Percentiles rank a stretch among this genome's conserved stretches.
phyloP scores from a whole-genome alignment of 2,797 vertebrate species.

The Champsocephalus esox region DNA sequence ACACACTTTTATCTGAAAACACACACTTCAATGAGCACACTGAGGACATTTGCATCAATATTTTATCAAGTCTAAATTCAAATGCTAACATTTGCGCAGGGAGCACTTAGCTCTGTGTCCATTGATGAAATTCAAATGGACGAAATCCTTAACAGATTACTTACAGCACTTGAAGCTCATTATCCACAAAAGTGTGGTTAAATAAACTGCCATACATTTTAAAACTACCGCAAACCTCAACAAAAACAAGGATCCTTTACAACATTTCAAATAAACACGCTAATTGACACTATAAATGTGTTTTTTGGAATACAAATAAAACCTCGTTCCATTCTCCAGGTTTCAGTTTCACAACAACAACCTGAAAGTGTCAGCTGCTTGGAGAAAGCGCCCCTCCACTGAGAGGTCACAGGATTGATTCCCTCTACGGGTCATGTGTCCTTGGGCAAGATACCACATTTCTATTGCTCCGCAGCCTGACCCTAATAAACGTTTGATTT shows the following conservation, averaged over 20 bases:
- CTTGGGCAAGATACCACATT: conserved; percentile 54
- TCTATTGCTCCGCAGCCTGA: conserved; percentile 34
- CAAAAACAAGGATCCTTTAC: not conserved
- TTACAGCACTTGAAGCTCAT: not conserved
- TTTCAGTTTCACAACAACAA: not conserved
- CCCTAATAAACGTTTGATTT: conserved; percentile 68
- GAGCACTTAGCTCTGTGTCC: conserved; percentile 1
- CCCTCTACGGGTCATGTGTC: conserved; percentile 41
- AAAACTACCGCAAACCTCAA: not conserved
- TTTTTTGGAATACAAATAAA: not conserved
- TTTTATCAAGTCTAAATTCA: conserved; percentile 62
- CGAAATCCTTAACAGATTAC: conserved; percentile 1
- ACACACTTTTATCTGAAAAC: conserved; percentile 48
- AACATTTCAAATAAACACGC: not conserved
- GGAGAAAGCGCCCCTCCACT: conserved; percentile 16
- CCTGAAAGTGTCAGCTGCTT: conserved; percentile 17
- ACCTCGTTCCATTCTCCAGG: not conserved
- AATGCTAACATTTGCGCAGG: conserved; percentile 43
- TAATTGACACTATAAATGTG: not conserved
- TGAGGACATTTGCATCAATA: conserved; percentile 59
- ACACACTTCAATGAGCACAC: conserved; percentile 50
- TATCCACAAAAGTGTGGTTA: not conserved
- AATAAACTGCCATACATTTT: not conserved
- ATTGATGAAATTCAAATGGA: not conserved
- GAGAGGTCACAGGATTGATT: conserved; percentile 54